Evolutionary conservation across 2,888 invertebrate species (phyloP).

Genomic region (Zonitis immaculata): DNA sequence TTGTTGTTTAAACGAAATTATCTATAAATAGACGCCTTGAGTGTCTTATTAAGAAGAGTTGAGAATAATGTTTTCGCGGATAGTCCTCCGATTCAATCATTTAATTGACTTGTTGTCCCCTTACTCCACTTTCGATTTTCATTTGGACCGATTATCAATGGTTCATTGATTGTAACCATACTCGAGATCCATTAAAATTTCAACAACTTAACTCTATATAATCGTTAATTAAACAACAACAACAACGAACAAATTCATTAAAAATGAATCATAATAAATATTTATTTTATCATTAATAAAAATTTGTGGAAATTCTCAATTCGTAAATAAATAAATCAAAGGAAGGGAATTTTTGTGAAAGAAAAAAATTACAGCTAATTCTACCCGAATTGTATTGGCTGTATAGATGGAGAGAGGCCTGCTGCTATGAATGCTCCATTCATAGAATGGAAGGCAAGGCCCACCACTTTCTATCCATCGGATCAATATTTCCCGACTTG

Average conservation of each 20-base stretch:
- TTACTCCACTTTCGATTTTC: neutral
- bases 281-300: too few species aligned
- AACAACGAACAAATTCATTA: too few species aligned
- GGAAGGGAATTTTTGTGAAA: too few species aligned
- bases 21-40: neutral
- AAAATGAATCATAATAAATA: too few species aligned
- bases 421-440: constrained; percentile 18
- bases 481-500: constrained; percentile 21
- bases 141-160: neutral
- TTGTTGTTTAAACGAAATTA: neutral
- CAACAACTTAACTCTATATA: too few species aligned
- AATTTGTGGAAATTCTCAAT: too few species aligned
- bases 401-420: constrained; percentile 10
- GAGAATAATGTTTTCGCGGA: neutral
- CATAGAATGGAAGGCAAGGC: constrained; percentile 20
- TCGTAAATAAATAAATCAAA: too few species aligned
- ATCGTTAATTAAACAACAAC: too few species aligned
- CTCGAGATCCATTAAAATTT: too few species aligned
- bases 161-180: too few species aligned
- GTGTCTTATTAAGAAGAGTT: neutral
- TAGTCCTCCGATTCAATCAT: neutral
- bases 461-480: constrained; percentile 11
- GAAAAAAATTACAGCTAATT: neutral
- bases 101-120: neutral
- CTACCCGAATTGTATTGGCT: constrained; percentile 10